Percentiles rank a stretch among this genome's conserved stretches.
Conservation (phyloP, 2,113 vertebrate species). For the Lycocorax pyrrhopterus region DNA sequence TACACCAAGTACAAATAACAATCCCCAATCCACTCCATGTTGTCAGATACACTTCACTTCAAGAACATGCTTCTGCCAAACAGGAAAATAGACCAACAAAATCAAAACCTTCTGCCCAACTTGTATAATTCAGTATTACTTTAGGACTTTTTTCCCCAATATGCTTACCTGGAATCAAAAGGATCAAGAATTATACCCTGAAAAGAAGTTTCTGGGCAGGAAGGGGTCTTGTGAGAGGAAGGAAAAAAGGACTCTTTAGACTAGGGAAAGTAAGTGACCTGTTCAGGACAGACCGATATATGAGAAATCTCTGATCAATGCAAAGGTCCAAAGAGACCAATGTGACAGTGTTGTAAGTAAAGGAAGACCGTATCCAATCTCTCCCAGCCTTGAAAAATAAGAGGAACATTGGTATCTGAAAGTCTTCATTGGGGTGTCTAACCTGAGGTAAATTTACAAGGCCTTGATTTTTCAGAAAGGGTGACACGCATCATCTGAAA, state of each 20-base stretch:
- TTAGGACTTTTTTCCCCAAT: rapidly evolving
- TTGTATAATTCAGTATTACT: not conserved
- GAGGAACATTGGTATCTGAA: not conserved
- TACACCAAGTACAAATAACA: not conserved
- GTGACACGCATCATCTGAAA: not conserved
- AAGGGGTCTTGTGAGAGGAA: not conserved
- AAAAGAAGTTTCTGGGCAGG: not conserved
- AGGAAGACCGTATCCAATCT: not conserved
- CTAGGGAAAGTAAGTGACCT: not conserved
- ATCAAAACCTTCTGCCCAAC: not conserved
- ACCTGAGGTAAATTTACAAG: not conserved
- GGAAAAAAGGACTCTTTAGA: not conserved
- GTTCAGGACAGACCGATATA: rapidly evolving
- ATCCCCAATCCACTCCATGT: not conserved
- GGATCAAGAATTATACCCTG: not conserved
- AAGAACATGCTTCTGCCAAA: not conserved
- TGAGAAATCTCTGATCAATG: not conserved
- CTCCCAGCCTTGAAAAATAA: not conserved
- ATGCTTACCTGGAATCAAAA: not conserved
- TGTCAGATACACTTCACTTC: not conserved
- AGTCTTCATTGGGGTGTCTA: not conserved
- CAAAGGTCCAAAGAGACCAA: not conserved
- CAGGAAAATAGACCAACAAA: not conserved
- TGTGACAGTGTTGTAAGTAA: not conserved
- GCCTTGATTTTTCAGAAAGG: not conserved